Evolutionary conservation across 2,113 vertebrate species (phyloP).

Genomic region (Dryoscopus gambensis): DNA sequence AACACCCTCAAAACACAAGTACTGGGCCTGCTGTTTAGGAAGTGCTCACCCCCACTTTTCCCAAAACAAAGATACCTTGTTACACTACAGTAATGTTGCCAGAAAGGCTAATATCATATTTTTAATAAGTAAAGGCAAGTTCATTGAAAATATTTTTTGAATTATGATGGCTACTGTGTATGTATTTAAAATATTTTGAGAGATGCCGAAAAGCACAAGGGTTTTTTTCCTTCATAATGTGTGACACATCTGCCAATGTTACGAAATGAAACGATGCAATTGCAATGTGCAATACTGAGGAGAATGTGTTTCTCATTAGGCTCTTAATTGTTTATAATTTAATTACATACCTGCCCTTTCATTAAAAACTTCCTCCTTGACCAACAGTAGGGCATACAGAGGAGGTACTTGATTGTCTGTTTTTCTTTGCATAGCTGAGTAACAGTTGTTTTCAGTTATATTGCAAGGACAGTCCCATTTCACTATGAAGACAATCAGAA

Average conservation of each 20-base stretch:
- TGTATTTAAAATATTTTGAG: background rate
- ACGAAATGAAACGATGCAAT: background rate
- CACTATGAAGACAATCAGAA: background rate
- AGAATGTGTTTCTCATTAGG: background rate
- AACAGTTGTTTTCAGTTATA: background rate
- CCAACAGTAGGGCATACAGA: background rate
- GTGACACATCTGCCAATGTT: background rate
- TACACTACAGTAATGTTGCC: background rate
- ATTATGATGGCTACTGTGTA: background rate
- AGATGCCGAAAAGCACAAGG: rapidly evolving
- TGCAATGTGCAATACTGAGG: background rate
- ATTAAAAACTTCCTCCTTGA: background rate
- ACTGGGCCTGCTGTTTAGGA: background rate
- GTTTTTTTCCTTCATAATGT: background rate
- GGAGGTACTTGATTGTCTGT: rapidly evolving
- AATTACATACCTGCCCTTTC: background rate
- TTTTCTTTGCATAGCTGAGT: background rate
- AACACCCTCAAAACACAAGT: background rate
- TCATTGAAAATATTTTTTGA: background rate
- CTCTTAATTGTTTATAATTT: background rate
- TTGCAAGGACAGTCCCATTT: background rate
- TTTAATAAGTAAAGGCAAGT: background rate
- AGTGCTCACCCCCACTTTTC: background rate
- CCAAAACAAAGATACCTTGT: background rate
- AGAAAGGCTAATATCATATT: background rate